phyloP scores from a whole-genome alignment of 1,140 invertebrate genomes.

The Saxidomus purpurata region DNA sequence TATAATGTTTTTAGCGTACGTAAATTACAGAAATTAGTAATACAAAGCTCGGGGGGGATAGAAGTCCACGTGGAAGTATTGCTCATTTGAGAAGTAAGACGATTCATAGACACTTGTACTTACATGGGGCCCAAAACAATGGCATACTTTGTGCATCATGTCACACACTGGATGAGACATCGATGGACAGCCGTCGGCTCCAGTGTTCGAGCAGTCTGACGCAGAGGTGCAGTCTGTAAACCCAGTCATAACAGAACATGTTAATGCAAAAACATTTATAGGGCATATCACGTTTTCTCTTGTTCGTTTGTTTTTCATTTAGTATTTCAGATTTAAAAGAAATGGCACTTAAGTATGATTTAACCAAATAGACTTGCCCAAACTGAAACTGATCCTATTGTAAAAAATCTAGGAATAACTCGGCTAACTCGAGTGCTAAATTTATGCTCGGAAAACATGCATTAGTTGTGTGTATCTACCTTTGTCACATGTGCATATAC shows the following conservation, averaged over 20 bases:
- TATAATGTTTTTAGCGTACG: no score
- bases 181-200: slow-evolving; percentile 1
- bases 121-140: slow-evolving; percentile 31
- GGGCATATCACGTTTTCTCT: not conserved
- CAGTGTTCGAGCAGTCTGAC: not conserved
- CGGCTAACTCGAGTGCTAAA: no score
- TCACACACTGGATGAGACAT: slow-evolving; percentile 6
- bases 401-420: no score
- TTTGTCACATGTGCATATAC: slow-evolving; percentile 42
- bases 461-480: no score
- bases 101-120: not conserved
- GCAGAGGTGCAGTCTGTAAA: slow-evolving; percentile 1
- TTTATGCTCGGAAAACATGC: no score
- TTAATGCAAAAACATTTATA: not conserved
- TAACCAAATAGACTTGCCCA: no score
- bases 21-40: no score
- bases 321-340: not conserved
- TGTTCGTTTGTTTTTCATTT: not conserved
- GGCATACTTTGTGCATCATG: not conserved
- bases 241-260: not conserved
- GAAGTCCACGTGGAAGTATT: no score
- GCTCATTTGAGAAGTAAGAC: no score
- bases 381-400: no score
- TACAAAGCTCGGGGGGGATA: no score
- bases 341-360: not conserved